These are phyloP conservation scores for Notamacropus eugenii DNA, from an alignment of 2,797 vertebrate species.

Conservation along the genomic window DNA sequence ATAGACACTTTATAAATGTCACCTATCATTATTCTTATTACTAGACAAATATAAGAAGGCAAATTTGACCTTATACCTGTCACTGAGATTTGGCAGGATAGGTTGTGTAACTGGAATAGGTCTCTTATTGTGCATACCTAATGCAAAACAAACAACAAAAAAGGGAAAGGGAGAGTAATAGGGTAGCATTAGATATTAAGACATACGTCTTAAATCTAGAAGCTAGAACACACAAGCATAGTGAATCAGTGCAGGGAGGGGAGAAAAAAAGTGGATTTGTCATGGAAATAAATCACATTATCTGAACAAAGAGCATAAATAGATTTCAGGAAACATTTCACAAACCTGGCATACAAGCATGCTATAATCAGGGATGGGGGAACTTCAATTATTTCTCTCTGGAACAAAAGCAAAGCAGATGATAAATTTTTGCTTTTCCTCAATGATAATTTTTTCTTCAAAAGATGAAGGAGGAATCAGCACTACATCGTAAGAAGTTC, in stretches of 20 bases:
- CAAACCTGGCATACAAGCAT: background rate
- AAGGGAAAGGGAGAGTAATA: background rate
- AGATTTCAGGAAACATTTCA: background rate
- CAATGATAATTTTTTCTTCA: background rate
- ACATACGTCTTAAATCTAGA: background rate
- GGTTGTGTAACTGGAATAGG: background rate
- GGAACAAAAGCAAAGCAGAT: background rate
- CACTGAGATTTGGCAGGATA: background rate
- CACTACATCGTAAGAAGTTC: background rate
- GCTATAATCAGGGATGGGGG: background rate
- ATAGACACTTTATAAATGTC: background rate
- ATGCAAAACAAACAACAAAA: background rate
- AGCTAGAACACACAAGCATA: background rate
- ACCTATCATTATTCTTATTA: background rate
- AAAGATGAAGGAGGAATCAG: background rate
- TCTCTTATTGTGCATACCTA: background rate
- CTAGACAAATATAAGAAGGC: background rate
- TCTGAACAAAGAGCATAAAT: background rate
- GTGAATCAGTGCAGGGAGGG: background rate
- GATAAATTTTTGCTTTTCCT: background rate
- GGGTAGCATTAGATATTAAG: background rate
- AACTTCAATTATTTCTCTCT: background rate
- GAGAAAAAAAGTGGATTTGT: background rate
- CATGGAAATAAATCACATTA: background rate
- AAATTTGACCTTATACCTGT: background rate